phyloP scores from a whole-genome alignment of 2,888 invertebrate genomes.

The Melikaiella ostensackeni region DNA sequence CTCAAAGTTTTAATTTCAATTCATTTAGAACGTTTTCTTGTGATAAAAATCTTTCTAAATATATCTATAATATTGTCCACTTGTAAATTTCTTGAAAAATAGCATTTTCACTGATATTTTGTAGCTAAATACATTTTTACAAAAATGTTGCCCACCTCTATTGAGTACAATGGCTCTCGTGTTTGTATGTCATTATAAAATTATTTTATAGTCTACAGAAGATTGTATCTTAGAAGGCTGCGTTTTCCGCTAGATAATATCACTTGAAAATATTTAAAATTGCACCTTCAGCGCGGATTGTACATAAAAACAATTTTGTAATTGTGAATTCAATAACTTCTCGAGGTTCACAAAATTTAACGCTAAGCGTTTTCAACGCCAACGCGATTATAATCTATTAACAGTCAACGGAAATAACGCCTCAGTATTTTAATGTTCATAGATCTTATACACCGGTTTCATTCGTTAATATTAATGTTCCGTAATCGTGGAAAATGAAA shows the following conservation, averaged over 20 bases:
- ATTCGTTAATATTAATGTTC: background rate
- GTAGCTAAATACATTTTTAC: conserved; percentile 24
- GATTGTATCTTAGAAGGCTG: conserved; percentile 10
- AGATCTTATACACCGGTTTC: background rate
- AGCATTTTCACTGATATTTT: background rate
- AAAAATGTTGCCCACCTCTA: conserved; percentile 28
- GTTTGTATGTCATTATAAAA: background rate
- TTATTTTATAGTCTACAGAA: conserved; percentile 13
- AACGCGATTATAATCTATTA: conserved; percentile 29
- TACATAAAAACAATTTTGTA: conserved; percentile 30
- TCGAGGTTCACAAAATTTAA: conserved; percentile 5
- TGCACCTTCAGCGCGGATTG: conserved; percentile 46
- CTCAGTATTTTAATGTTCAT: background rate
- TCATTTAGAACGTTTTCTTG: background rate
- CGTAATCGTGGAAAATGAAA: conserved; percentile 1
- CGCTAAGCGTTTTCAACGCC: conserved; percentile 7
- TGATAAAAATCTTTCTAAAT: background rate
- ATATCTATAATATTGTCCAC: background rate
- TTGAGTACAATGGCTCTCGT: conserved; percentile 31
- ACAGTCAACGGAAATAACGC: conserved; percentile 34
- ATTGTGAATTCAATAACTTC: conserved; percentile 20
- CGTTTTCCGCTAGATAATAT: conserved; percentile 46
- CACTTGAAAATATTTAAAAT: conserved; percentile 50
- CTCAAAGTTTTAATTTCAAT: background rate
- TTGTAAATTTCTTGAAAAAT: background rate